Conservation (phyloP, 2,113 vertebrate genomes). For the Eurypyga helias region DNA sequence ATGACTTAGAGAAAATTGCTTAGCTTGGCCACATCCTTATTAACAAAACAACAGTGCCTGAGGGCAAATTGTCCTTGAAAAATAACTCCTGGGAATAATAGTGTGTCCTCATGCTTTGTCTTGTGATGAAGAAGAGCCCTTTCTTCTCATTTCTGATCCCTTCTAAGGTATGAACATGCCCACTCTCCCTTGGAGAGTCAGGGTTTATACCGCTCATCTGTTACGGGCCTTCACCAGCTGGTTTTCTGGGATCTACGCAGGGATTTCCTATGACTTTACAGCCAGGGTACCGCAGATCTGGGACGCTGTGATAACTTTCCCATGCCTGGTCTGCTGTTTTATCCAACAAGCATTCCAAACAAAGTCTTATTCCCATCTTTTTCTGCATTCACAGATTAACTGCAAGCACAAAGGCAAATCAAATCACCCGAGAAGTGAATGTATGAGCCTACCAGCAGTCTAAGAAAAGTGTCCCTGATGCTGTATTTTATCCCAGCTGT, state of each 20-base stretch:
- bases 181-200: background rate
- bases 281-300: background rate
- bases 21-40: constrained; percentile 46
- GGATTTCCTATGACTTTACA: background rate
- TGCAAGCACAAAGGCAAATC: background rate
- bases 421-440: background rate
- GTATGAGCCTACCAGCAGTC: background rate
- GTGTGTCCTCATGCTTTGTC: background rate
- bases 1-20: constrained; percentile 58
- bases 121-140: background rate
- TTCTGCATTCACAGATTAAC: background rate
- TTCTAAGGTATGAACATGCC: background rate
- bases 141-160: background rate
- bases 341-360: background rate
- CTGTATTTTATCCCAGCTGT: background rate
- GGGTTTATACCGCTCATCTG: background rate
- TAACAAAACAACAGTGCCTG: constrained; percentile 28
- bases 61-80: constrained; percentile 50
- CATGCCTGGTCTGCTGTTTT: background rate
- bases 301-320: background rate
- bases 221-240: background rate
- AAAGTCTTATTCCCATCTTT: background rate
- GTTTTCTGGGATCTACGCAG: background rate
- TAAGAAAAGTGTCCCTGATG: background rate
- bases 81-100: constrained; percentile 3